phyloP scores from a whole-genome alignment of 2,888 invertebrate species.

The Axea sp. region DNA sequence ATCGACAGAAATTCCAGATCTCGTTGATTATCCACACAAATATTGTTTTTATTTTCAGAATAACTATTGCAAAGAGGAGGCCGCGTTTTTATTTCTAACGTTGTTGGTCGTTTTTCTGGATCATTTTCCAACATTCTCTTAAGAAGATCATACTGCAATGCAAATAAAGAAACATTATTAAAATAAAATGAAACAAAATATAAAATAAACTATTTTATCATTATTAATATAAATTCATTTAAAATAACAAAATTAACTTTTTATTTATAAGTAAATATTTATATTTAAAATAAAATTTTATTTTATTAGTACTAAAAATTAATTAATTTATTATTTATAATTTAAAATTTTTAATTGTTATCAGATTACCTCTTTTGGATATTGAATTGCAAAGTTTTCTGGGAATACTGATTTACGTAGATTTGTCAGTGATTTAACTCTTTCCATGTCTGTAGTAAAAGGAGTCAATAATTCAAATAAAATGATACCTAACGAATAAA shows the following conservation, averaged over 20 bases:
- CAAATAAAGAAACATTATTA: background rate
- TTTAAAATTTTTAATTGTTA: slow-evolving; percentile 1
- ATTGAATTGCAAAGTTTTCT: slow-evolving; percentile 82
- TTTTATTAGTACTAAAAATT: no score
- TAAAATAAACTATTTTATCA: background rate
- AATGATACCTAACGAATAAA: slow-evolving; percentile 95
- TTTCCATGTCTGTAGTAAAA: slow-evolving; percentile 95
- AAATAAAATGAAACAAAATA: background rate
- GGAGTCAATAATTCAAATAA: slow-evolving; percentile 95
- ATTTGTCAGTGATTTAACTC: slow-evolving; percentile 84
- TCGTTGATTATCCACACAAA: slow-evolving; percentile 78
- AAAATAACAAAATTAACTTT: no score
- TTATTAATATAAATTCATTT: background rate
- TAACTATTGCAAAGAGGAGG: slow-evolving; percentile 80
- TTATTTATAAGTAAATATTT: no score
- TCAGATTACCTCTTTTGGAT: slow-evolving; percentile 85
- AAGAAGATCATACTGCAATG: slow-evolving; percentile 84
- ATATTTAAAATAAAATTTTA: no score
- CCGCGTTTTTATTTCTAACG: slow-evolving; percentile 84
- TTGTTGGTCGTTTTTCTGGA: slow-evolving; percentile 88
- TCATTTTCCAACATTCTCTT: slow-evolving; percentile 88
- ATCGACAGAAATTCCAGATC: slow-evolving; percentile 81
- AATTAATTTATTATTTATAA: no score
- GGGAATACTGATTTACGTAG: slow-evolving; percentile 87
- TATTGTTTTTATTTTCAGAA: slow-evolving; percentile 70